These are phyloP conservation scores for Celastrina argiolus DNA, from an alignment of 2,888 invertebrate genomes.

Conservation along the genomic window DNA sequence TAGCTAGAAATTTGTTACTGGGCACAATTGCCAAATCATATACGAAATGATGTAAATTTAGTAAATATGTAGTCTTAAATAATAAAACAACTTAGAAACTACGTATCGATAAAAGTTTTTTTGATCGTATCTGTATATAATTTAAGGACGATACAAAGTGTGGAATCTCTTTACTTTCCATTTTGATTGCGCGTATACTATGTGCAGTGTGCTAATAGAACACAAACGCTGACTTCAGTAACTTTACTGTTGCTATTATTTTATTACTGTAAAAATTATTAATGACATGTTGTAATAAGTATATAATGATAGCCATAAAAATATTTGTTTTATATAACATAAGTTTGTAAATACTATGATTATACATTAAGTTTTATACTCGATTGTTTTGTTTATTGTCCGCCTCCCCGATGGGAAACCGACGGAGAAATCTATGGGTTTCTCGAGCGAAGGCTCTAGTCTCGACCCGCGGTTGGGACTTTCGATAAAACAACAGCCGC, in stretches of 20 bases:
- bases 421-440: constrained; percentile 2
- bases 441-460: constrained; percentile 55
- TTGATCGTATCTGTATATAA: constrained; percentile 63
- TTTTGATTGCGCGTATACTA: constrained; percentile 59
- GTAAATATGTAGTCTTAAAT: constrained; percentile 21
- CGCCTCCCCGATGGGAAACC: constrained; percentile 23
- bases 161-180: constrained; percentile 74
- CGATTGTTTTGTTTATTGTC: constrained; percentile 65
- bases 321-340: constrained; percentile 76
- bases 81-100: constrained; percentile 22
- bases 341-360: constrained; percentile 77
- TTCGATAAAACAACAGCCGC: constrained; percentile 61
- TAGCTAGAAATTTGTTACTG: constrained; percentile 25
- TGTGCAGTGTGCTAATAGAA: constrained; percentile 68
- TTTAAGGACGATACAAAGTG: constrained; percentile 66
- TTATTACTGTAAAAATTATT: constrained; percentile 72
- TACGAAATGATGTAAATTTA: constrained; percentile 22
- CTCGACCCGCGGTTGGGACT: constrained; percentile 67
- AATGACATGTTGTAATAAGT: constrained; percentile 75
- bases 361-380: constrained; percentile 78
- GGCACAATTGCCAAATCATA: constrained; percentile 24
- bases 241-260: constrained; percentile 74
- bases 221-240: constrained; percentile 64
- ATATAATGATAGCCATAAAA: constrained; percentile 76
- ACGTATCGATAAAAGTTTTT: constrained; percentile 56